These are phyloP conservation scores for Neodiprion lecontei DNA, from an alignment of 1,140 invertebrate species.

Conservation along the genomic window DNA sequence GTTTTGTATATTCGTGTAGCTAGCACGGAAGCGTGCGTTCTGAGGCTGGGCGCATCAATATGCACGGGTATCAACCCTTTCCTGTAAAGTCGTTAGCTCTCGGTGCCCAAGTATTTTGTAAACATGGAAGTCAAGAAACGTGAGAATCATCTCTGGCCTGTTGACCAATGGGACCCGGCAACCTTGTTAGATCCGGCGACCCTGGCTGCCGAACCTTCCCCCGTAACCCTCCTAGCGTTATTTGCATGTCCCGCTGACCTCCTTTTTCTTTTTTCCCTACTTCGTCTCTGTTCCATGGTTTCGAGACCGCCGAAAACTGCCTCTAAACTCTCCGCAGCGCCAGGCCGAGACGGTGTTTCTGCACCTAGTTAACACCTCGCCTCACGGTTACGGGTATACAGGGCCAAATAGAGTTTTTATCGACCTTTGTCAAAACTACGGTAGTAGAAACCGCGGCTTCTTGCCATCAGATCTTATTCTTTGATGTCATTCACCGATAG, in stretches of 20 bases:
- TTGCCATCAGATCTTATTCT: background rate
- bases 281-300: background rate
- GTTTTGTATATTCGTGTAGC: background rate
- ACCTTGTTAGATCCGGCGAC: slow-evolving; percentile 1
- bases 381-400: background rate
- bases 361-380: background rate
- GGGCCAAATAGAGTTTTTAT: background rate
- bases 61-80: background rate
- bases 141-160: background rate
- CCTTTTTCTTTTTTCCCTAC: background rate
- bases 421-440: background rate
- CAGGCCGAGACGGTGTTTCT: background rate
- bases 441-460: background rate
- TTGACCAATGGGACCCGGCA: background rate
- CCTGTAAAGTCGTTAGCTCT: background rate
- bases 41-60: background rate
- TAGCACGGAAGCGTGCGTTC: background rate
- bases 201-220: background rate
- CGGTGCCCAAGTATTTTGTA: background rate
- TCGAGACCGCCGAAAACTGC: background rate
- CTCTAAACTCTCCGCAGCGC: background rate
- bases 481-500: background rate
- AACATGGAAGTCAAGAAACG: background rate
- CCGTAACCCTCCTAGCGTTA: background rate
- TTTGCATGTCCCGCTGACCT: background rate